A percentile compares a stretch with the other conserved stretches of the same genome.
phyloP scores from a whole-genome alignment of 2,888 invertebrate species.

The Drosophila colorata region DNA sequence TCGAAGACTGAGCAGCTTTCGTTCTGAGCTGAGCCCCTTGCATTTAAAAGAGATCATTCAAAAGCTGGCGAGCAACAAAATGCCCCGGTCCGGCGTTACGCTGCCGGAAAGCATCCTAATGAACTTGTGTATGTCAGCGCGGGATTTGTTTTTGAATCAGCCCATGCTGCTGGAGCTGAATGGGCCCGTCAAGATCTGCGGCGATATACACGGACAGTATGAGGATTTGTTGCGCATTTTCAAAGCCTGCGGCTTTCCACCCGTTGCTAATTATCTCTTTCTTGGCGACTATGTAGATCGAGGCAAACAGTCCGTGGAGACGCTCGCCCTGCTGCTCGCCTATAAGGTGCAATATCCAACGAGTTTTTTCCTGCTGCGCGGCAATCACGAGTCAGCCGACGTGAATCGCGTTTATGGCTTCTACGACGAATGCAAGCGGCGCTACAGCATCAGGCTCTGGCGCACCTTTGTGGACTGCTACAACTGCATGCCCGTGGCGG shows the following conservation, averaged over 20 bases:
- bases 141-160: slow-evolving; percentile 19
- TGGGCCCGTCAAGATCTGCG: slow-evolving; percentile 35
- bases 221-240: slow-evolving; percentile 38
- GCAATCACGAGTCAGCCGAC: slow-evolving; percentile 38
- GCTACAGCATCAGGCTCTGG: slow-evolving; percentile 38
- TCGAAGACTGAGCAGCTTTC: background rate
- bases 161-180: slow-evolving; percentile 37
- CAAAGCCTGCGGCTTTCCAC: slow-evolving; percentile 19
- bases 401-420: slow-evolving; percentile 39
- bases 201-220: slow-evolving; percentile 43
- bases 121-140: slow-evolving; percentile 14
- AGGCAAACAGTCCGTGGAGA: slow-evolving; percentile 30
- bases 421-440: slow-evolving; percentile 42
- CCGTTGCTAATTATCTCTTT: slow-evolving; percentile 29
- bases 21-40: background rate
- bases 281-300: slow-evolving; percentile 49
- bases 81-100: background rate
- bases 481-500: slow-evolving; percentile 42
- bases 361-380: slow-evolving; percentile 30
- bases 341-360: slow-evolving; percentile 30
- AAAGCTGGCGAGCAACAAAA: slow-evolving; percentile 3
- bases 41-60: slow-evolving; percentile 18
- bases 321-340: slow-evolving; percentile 33
- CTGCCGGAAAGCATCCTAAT: slow-evolving; percentile 4
- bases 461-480: slow-evolving; percentile 42